phyloP scores from a whole-genome alignment of 2,113 vertebrate species.

The Synchiropus splendidus region DNA sequence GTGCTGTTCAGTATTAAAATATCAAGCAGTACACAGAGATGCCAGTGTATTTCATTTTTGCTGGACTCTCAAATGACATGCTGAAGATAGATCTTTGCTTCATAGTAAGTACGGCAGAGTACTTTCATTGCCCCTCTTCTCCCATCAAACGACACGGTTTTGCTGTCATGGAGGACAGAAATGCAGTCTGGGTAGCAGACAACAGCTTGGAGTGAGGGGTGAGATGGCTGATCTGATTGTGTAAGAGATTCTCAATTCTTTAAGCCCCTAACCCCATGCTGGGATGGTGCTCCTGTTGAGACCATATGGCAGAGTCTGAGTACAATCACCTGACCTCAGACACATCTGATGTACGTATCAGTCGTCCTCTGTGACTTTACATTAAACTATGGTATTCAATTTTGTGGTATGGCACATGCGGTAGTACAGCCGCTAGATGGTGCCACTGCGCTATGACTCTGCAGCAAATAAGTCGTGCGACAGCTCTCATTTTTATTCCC shows the following conservation, averaged over 20 bases:
- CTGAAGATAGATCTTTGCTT: no score
- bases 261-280: conserved; percentile 43
- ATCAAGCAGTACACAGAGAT: no score
- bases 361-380: not conserved
- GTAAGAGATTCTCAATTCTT: conserved; percentile 36
- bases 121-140: no score
- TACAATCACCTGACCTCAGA: conserved; percentile 18
- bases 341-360: not conserved
- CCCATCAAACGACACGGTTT: not conserved
- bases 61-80: no score
- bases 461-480: no score
- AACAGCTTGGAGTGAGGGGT: conserved; percentile 50
- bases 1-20: no score
- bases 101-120: no score
- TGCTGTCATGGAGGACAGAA: not conserved
- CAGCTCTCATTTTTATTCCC: no score
- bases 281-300: conserved; percentile 20
- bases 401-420: not conserved
- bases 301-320: conserved; percentile 50
- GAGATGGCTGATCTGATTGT: conserved; percentile 50
- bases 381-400: not conserved
- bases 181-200: conserved; percentile 41
- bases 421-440: not conserved
- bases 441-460: conserved; percentile 18
- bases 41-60: no score